Base-by-base conservation (phyloP, 2,888 invertebrate species). In the Amorpha juglandis region DNA sequence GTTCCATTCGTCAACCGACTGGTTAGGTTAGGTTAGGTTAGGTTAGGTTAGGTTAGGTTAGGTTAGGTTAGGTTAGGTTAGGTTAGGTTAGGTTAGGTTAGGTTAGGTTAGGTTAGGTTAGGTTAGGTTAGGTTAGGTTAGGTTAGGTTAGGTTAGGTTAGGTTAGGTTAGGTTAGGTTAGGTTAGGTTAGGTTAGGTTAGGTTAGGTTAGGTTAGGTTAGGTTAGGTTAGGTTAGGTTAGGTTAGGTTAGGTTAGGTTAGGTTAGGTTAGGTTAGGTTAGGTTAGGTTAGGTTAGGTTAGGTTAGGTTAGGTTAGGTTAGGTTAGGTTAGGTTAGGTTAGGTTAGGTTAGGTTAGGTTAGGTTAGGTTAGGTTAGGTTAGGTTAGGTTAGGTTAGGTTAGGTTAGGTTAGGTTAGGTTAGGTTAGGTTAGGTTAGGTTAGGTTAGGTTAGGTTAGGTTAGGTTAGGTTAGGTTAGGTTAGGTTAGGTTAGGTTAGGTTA, bases 1-100 rank as follows among this genome's bases (percentile, higher is more conserved):
- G n/a, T n/a, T n/a, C n/a, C n/a, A n/a, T n/a, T n/a, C n/a, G 19
- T 16, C 19, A 50, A 14, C n/a, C n/a, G n/a, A n/a, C n/a, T 50
- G 69, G 69, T 69, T 69, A 69, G 65, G 69, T 65, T 63, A 65
- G 66, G 70, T 68, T 66, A 66, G 69, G 69, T 68, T 68, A 71
- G 71, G 69, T 68, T 68, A 67, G 67, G 67, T 67, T 65, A 65
- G 67, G 67, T 65, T 63, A 65, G 67, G 67, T 63, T 67, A 67
- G 66, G 67, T 64, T 66, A 65, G 68, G 68, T 67, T 67, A 67
- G 68, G 70, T 67, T 67, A 67, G 38, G 38, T 42, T 16, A 58
- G 38, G 38, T 16, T 16, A 35, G 58, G 58, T n/a, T 16, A 35
- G 38, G 38, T 16, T 16, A 58, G 38, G 58, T 42, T 16, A n/a